These are phyloP conservation scores for Hirtodrosophila duncani DNA, from an alignment of 2,888 invertebrate genomes.

Conservation along the genomic window DNA sequence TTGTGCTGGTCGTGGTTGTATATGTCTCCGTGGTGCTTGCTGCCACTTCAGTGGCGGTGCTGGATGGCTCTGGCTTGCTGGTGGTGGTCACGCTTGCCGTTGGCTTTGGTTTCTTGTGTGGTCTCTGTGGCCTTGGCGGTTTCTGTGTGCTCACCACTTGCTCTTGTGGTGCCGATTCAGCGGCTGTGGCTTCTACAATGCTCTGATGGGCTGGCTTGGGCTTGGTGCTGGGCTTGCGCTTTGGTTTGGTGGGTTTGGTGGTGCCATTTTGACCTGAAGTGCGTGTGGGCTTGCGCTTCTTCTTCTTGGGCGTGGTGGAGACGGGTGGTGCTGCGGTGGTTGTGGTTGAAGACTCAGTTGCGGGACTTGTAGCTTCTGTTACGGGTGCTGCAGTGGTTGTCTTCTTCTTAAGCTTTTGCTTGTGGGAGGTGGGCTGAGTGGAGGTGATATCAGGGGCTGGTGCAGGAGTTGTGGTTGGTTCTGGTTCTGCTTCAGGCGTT, in stretches of 20 bases:
- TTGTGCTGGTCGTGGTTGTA: slow-evolving; percentile 20
- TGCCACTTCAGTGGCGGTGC: slow-evolving; percentile 23
- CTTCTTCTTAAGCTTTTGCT: slow-evolving; percentile 69
- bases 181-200: slow-evolving; percentile 15
- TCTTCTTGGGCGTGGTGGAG: slow-evolving; percentile 58
- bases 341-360: slow-evolving; percentile 34
- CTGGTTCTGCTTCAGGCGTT: slow-evolving; percentile 28
- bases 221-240: slow-evolving; percentile 38
- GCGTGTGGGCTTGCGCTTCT: slow-evolving; percentile 72
- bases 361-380: slow-evolving; percentile 10
- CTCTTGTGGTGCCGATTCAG: slow-evolving; percentile 43
- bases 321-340: slow-evolving; percentile 20
- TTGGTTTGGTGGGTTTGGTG: slow-evolving; percentile 33
- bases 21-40: slow-evolving; percentile 2
- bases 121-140: slow-evolving; percentile 35
- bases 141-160: slow-evolving; percentile 28
- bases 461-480: slow-evolving; percentile 25
- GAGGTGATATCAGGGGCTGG: no score
- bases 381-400: slow-evolving; percentile 37
- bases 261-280: slow-evolving; percentile 38
- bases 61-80: no score
- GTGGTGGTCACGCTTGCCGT: slow-evolving; percentile 37
- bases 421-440: slow-evolving; percentile 23
- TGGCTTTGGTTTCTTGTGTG: slow-evolving; percentile 45
- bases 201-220: slow-evolving; percentile 35